Evolutionary conservation across 2,888 invertebrate species (phyloP).

Genomic region (Pinctada fucata): DNA sequence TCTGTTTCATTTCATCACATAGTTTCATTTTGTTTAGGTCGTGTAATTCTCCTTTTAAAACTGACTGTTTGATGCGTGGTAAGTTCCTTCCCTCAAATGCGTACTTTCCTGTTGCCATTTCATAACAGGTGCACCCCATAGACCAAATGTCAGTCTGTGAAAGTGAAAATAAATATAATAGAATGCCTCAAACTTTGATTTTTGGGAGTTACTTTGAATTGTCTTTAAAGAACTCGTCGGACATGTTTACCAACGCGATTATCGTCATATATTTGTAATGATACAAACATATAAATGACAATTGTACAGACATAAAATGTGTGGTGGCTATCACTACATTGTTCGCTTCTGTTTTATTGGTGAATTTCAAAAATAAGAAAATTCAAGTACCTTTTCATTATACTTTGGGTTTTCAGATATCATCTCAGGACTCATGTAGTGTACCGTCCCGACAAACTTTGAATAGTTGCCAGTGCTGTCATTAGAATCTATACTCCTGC

Average conservation of each 20-base stretch:
- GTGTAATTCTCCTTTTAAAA: constrained; percentile 18
- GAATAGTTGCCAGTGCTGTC: constrained; percentile 1
- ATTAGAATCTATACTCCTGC: neutral
- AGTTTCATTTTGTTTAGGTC: constrained; percentile 14
- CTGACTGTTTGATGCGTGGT: constrained; percentile 6
- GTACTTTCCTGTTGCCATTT: constrained; percentile 30
- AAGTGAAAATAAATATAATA: neutral
- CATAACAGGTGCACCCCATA: constrained; percentile 35
- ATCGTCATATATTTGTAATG: too few species aligned
- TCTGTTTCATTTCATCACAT: constrained; percentile 15
- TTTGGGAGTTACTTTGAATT: too few species aligned
- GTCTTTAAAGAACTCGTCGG: too few species aligned
- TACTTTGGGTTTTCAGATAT: constrained; percentile 13
- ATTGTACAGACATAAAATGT: too few species aligned
- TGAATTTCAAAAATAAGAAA: too few species aligned
- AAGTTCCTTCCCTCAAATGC: constrained; percentile 25
- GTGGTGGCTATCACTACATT: too few species aligned
- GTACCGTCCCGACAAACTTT: constrained; percentile 20
- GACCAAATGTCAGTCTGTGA: constrained; percentile 38
- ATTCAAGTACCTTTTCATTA: constrained; percentile 24
- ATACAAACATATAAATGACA: too few species aligned
- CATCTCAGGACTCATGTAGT: constrained; percentile 37
- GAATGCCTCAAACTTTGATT: too few species aligned
- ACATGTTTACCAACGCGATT: too few species aligned
- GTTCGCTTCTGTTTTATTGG: too few species aligned